Evolutionary conservation across 2,113 vertebrate genomes (phyloP), one percentile per base, ranked within the genome.

Genomic region (Notothenia coriiceps): DNA sequence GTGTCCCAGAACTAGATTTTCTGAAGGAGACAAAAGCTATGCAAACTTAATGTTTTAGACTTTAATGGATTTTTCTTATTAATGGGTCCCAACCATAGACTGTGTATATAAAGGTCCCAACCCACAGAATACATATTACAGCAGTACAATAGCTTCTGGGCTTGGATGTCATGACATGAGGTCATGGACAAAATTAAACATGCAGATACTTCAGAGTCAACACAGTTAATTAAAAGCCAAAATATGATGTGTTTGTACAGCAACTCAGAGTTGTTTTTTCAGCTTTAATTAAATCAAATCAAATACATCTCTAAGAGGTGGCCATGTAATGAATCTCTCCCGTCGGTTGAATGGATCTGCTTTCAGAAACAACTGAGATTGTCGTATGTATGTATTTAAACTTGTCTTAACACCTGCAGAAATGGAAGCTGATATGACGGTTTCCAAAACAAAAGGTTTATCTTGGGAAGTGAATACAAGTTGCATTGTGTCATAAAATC

Each of bases 91-190:
- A 70, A 9, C 13, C 55, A 25, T 25, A 25, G 25, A 25, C 25
- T 25, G 25, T 25, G 2, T 25, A 2, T 25, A 25, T 25, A 25
- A 25, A 25, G 25, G 44, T 60, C 25, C 59, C 10, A 70, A 9
- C 13, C 55, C 66, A 18, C 7, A 43, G 6, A 33, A 50, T 15
- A 33, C 50, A 55, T 29, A 66, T 1, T 4, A 29, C n/a, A 63
- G 44, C 69, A 56, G n/a, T 25, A 56, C 22, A 47, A 15, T 17
- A 56, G 17, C 14, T 54, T 35, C 55, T 75, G 55, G 29, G 29
- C 43, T 7, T 55, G 66, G 54, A 66, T 66, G 61, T 77, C 80
- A 83, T 60, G 35, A 54, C 9, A 70, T 70, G 29, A 69, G 29
- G 43, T 74, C 44, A 71, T 71, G 6, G 12, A 22, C 51, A 15